These are phyloP conservation scores for Globodera ellingtonae DNA, from an alignment of 1,140 invertebrate genomes.

Conservation along the genomic window DNA sequence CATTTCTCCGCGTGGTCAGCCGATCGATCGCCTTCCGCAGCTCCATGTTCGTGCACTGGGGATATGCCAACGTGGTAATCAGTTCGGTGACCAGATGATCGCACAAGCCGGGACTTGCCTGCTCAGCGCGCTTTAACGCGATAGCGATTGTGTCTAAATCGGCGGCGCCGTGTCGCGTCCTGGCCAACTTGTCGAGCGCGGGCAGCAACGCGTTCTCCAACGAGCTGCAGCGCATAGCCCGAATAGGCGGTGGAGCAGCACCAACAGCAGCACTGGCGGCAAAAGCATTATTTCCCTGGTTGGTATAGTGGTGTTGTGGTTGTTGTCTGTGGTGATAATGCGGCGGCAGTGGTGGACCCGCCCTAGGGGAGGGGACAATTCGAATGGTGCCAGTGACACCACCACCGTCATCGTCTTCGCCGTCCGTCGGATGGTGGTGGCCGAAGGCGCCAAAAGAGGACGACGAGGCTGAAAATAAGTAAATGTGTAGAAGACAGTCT, in stretches of 20 bases:
- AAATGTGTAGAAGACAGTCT: no score
- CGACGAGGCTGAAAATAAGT: neutral
- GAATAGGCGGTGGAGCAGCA: neutral
- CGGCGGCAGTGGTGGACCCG: neutral
- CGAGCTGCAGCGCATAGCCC: conserved; percentile 39
- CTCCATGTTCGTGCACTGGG: conserved; percentile 45
- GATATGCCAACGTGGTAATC: conserved; percentile 55
- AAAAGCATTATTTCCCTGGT: neutral
- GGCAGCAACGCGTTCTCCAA: conserved; percentile 59
- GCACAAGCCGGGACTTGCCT: conserved; percentile 57
- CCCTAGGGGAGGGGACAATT: neutral
- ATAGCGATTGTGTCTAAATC: conserved; percentile 52
- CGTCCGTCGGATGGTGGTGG: neutral
- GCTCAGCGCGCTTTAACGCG: conserved; percentile 55
- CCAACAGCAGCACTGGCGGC: neutral
- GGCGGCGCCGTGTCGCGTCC: conserved; percentile 55
- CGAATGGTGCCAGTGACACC: neutral
- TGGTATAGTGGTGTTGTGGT: conserved; percentile 2
- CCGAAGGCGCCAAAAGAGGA: neutral
- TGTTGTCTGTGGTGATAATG: conserved; percentile 5
- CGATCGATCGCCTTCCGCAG: conserved; percentile 53
- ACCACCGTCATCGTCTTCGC: neutral
- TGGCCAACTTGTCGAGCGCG: conserved; percentile 58
- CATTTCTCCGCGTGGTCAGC: conserved; percentile 37
- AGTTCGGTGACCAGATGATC: conserved; percentile 60